These are phyloP conservation scores for Agrypnus murinus DNA, from an alignment of 2,888 invertebrate genomes.

Conservation along the genomic window DNA sequence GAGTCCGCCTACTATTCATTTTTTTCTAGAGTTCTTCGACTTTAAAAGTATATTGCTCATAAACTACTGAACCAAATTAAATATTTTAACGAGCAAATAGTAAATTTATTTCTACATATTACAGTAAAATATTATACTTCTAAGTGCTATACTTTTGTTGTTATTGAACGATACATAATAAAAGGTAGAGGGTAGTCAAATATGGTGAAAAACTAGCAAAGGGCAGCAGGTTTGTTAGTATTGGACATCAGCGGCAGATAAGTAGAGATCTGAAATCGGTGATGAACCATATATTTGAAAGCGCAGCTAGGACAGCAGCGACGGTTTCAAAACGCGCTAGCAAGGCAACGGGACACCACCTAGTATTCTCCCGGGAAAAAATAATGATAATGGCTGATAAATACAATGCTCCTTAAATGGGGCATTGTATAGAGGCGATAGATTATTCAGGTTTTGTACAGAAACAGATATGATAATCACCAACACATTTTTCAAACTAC, in stretches of 20 bases:
- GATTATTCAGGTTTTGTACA: slow-evolving; percentile 13
- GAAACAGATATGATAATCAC: slow-evolving; percentile 6
- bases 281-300: slow-evolving; percentile 10
- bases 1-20: no score
- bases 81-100: no score
- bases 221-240: not conserved
- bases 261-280: not conserved
- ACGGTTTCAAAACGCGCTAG: slow-evolving; percentile 11
- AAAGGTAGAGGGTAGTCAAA: no score
- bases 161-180: no score
- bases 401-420: slow-evolving; percentile 7
- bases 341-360: slow-evolving; percentile 8
- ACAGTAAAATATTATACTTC: no score
- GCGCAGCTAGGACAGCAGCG: slow-evolving; percentile 8
- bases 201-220: slow-evolving; percentile 1
- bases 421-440: slow-evolving; percentile 10
- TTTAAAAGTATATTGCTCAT: no score
- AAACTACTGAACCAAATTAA: no score
- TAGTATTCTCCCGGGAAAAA: slow-evolving; percentile 10
- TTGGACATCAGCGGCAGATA: not conserved
- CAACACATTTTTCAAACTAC: slow-evolving; percentile 14
- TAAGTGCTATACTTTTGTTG: no score
- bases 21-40: no score
- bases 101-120: no score
- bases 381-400: slow-evolving; percentile 5